Conservation (phyloP, 2,113 vertebrate species). For the Pimephales promelas region DNA sequence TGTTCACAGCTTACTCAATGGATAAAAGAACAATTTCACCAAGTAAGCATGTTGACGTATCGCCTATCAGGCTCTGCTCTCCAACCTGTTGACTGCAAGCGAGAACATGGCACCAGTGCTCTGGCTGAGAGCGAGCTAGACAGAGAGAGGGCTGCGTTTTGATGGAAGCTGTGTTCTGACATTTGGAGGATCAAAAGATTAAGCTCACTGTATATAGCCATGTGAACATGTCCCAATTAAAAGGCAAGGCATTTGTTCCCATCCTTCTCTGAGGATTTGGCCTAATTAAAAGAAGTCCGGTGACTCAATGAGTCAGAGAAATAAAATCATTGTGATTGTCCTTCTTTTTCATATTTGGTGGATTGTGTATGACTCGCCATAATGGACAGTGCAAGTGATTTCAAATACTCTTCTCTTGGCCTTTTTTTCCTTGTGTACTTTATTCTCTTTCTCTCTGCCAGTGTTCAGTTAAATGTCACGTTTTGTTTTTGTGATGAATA, state of each 20-base stretch:
- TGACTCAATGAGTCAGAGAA: slow-evolving; percentile 38
- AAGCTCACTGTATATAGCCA: slow-evolving; percentile 41
- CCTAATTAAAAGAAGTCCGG: slow-evolving; percentile 48
- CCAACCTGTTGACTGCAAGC: not conserved
- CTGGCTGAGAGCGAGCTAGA: not conserved
- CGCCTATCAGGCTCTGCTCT: not conserved
- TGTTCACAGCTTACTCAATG: not conserved
- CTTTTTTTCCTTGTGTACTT: slow-evolving; percentile 29
- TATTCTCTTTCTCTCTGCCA: slow-evolving; percentile 27
- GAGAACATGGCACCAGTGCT: not conserved
- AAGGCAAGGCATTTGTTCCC: slow-evolving; percentile 40
- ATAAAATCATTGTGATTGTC: not conserved
- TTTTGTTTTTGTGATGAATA: slow-evolving; percentile 55
- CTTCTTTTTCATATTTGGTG: not conserved
- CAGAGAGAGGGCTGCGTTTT: slow-evolving; percentile 8
- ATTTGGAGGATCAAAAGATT: slow-evolving; percentile 53
- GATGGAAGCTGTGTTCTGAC: slow-evolving; percentile 48
- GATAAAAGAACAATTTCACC: not conserved
- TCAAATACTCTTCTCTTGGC: slow-evolving; percentile 13
- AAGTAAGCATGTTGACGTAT: not conserved
- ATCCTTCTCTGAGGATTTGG: slow-evolving; percentile 38
- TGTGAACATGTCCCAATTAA: slow-evolving; percentile 46
- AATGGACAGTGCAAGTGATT: not conserved
- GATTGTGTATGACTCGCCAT: slow-evolving; percentile 13
- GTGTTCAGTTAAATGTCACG: slow-evolving; percentile 42